Base-by-base conservation (phyloP, 2,888 invertebrate species). In the Odiellus spinosus region DNA sequence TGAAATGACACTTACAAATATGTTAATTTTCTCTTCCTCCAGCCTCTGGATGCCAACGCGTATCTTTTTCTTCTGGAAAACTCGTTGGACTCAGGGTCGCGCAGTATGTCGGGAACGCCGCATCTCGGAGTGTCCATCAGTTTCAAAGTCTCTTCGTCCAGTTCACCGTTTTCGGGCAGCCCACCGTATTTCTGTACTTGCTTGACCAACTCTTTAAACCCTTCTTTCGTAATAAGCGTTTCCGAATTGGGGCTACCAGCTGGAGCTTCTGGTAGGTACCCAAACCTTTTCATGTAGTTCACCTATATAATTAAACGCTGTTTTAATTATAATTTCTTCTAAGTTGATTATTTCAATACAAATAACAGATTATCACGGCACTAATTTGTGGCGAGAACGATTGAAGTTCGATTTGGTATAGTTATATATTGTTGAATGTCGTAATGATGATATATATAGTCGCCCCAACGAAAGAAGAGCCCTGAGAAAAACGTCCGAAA, bases 131-230 rank as follows among this genome's bases (percentile, higher is more conserved):
- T 72, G 41, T 65, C 70, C 66, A 82, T 74, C 18, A 82, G 67
- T 78, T 81, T 58, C 35, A 69, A 64, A 0, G 82, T 83, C 1
- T 68, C 69, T 19, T 70, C 66, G 60, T 83, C 80, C 33, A 82
- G 60, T 18, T 69, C 61, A 3, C 83, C 83, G 0, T 80, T 81
- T 59, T 76, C 70, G 36, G 75, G 70, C 6, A 84, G 65, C 1
- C 75, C 78, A 11, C 80, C 82, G 64, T 76, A 82, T 56, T 69
- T 73, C 64, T 84, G 83, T 64, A 82, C 70, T 53, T 70, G 72
- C 59, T 69, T 73, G 18, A 84, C 69, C 0, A 77, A 78, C 15
- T 74, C 73, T 8, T 73, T 65, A 32, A 80, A 67, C 2, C 78
- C 75, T 45, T 71, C 70, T 54, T 75, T 70, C 2, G 76, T 74